Percentiles rank a stretch among this genome's conserved stretches.
These are phyloP conservation scores for Isichthys henryi DNA, from an alignment of 2,113 vertebrate species.

Conservation along the genomic window DNA sequence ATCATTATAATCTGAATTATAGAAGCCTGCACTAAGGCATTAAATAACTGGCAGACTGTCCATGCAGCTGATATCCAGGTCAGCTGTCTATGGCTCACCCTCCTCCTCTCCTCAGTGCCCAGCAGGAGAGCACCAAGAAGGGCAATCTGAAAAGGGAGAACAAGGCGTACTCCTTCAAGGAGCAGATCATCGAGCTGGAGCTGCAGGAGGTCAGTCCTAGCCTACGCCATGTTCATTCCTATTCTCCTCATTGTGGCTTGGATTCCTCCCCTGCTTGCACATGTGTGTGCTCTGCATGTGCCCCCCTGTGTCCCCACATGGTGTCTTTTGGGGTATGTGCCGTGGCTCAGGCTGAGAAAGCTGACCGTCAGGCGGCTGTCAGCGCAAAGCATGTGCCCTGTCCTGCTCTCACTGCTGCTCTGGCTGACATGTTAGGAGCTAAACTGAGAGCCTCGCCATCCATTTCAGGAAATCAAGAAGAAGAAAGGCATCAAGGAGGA, in stretches of 20 bases:
- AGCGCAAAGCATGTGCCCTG: not conserved
- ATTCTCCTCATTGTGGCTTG: not conserved
- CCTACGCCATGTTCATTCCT: rapidly evolving
- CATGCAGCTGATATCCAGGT: not conserved
- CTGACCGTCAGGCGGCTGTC: not conserved
- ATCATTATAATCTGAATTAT: not conserved
- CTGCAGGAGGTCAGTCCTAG: constrained; percentile 77
- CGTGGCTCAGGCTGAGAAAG: not conserved
- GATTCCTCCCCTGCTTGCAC: not conserved
- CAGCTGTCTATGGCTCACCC: no score
- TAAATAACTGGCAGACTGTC: not conserved
- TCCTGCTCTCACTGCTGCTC: not conserved
- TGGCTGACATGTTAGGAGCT: not conserved
- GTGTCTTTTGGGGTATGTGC: not conserved
- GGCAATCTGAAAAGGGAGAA: constrained; percentile 95
- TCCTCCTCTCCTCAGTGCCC: constrained; percentile 61
- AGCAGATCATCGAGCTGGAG: constrained; percentile 95
- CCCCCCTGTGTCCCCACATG: not conserved
- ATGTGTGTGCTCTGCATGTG: not conserved
- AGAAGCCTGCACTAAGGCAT: no score
- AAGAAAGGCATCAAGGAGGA: constrained; percentile 96
- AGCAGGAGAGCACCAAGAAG: constrained; percentile 88
- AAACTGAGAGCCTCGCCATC: not conserved
- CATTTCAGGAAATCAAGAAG: constrained; percentile 83
- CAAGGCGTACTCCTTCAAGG: constrained; percentile 95